Evolutionary conservation across 2,888 invertebrate species (phyloP).

Genomic region (Empis livida): DNA sequence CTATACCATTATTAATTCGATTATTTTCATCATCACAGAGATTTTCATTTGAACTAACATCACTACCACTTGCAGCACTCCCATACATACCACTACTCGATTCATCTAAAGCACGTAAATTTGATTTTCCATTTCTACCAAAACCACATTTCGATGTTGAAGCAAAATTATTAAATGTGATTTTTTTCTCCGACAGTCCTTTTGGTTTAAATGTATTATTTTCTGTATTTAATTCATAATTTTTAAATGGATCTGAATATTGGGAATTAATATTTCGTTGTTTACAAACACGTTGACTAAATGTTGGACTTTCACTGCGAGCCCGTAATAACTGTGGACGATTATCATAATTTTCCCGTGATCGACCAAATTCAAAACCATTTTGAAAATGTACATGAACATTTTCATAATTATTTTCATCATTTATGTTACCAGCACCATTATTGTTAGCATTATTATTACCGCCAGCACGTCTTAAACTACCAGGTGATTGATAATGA

Average conservation of each 20-base stretch:
- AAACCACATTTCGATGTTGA: neutral
- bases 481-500: conserved; percentile 3
- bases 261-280: conserved; percentile 8
- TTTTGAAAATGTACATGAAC: conserved; percentile 36
- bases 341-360: conserved; percentile 24
- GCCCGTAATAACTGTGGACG: conserved; percentile 26
- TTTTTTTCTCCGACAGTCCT: neutral
- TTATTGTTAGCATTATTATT: conserved; percentile 14
- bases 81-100: no score
- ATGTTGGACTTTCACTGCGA: conserved; percentile 33
- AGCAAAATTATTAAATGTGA: neutral
- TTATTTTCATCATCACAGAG: no score
- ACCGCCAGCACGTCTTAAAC: neutral
- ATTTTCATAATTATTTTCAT: conserved; percentile 34
- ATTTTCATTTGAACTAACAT: no score
- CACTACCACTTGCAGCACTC: no score
- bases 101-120: no score
- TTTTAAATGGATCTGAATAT: conserved; percentile 30
- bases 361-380: conserved; percentile 34
- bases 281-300: conserved; percentile 19
- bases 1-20: no score
- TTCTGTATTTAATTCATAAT: conserved; percentile 30
- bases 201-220: conserved; percentile 32
- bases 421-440: conserved; percentile 20
- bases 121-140: no score